Evolutionary conservation across 2,888 invertebrate species (phyloP), one percentile per base, ranked within the genome.

Genomic region (Agonopterix heracliana): DNA sequence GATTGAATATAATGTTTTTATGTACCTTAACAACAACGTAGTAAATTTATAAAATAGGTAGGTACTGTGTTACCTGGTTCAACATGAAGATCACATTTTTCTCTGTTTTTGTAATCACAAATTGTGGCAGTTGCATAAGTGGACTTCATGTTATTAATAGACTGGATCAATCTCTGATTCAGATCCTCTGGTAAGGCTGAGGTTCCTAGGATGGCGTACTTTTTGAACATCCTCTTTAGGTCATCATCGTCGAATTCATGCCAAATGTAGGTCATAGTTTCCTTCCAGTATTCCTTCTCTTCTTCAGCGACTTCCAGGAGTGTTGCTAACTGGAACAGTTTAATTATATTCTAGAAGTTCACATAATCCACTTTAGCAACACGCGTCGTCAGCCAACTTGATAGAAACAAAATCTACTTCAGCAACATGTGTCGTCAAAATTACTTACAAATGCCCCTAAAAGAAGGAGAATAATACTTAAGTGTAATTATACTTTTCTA

Each of bases 111-210:
- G 60, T 87, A 94, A 54, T 91, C 92, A 64, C 96, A 96, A 10
- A 96, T 91, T 53, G 93, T 94, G 0, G 95, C 93, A 47, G 90
- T 95, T 0, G 94, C 92, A 68, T 94, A 96, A 11, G 91, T 93
- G 0, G 91, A 88, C 66, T 93, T 89, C 96, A 96, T 96, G 11
- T 92, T 90, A 41, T 90, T 92, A 9, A 92, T 76, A 0, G 91
- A 90, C 56, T 90, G 89, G 45, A 92, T 89, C 9, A 92, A 81
- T 44, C 92, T 89, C 45, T 90, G 90, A 57, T 90, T 91, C 56
- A 92, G 83, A 44, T 92, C 91, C 56, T 93, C 93, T 0, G 94
- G 90, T n/a, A 97, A 80, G 0, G 94, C 95, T 0, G 94, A 90
- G 1, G 91, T 89, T 0, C 96, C 96, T 9, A 96, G 84, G 43